Conservation (phyloP, 2,797 vertebrate species). For the Lateolabrax maculatus region DNA sequence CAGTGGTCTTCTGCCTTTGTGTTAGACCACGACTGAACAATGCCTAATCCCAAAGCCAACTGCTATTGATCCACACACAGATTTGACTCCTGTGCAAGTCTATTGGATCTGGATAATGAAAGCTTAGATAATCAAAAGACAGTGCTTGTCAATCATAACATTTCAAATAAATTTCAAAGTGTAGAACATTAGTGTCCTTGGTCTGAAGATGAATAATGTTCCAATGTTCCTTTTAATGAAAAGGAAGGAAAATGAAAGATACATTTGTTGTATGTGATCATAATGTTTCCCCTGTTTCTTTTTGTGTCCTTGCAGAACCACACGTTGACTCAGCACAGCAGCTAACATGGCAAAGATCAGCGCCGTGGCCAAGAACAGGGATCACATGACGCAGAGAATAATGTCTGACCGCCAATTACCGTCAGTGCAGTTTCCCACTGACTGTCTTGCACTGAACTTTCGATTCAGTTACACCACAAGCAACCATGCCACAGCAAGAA, state of each 20-base stretch:
- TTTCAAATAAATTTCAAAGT: conserved; percentile 13
- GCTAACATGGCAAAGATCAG: conserved; percentile 90
- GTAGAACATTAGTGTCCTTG: neutral
- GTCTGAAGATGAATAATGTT: neutral
- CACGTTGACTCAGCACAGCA: conserved; percentile 98
- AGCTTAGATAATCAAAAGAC: conserved; percentile 44
- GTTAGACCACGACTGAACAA: conserved; percentile 54
- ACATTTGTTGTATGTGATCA: conserved; percentile 38
- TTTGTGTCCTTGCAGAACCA: conserved; percentile 91
- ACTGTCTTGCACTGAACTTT: conserved; percentile 93
- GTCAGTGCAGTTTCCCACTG: conserved; percentile 76
- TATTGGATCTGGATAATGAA: conserved; percentile 75
- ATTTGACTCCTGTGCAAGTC: conserved; percentile 57
- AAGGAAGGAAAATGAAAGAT: conserved; percentile 28
- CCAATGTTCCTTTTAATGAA: conserved; percentile 12
- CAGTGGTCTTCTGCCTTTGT: conserved; percentile 63
- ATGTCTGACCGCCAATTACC: conserved; percentile 75
- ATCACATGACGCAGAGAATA: conserved; percentile 74
- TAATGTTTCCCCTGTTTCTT: conserved; percentile 57
- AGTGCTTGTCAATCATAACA: conserved; percentile 22
- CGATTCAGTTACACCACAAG: conserved; percentile 93
- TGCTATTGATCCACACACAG: conserved; percentile 70
- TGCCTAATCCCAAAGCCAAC: conserved; percentile 62
- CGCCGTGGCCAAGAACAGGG: conserved; percentile 87
- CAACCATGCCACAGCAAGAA: conserved; percentile 89